A percentile compares a stretch with the other conserved stretches of the same genome.
Evolutionary conservation across 2,797 vertebrate species (phyloP).

Genomic region (Chloroceryle amazona): DNA sequence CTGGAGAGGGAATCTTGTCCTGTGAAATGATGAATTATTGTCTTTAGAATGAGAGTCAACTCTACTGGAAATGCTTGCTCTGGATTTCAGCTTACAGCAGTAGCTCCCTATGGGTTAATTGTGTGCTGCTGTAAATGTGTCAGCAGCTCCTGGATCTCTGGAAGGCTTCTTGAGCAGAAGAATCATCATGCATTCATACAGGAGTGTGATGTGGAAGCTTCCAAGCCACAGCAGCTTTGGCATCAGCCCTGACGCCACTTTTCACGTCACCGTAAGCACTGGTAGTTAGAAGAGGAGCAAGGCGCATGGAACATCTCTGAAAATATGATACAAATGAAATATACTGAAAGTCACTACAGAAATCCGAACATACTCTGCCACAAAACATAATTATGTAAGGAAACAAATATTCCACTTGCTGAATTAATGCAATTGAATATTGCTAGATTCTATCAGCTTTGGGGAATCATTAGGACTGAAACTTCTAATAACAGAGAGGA

Average conservation of each 20-base stretch:
- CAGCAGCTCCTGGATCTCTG: neutral
- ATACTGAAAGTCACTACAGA: neutral
- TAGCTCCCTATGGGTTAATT: neutral
- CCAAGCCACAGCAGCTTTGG: neutral
- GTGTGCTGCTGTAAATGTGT: neutral
- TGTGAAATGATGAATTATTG: neutral
- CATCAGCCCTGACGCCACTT: neutral
- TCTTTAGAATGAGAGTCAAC: neutral
- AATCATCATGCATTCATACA: neutral
- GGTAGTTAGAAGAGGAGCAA: neutral
- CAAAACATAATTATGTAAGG: neutral
- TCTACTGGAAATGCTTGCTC: neutral
- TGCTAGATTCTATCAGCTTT: neutral
- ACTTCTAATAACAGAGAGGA: neutral
- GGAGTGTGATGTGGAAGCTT: neutral
- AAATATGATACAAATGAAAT: neutral
- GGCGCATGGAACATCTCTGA: neutral
- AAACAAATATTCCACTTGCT: neutral
- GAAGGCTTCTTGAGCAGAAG: neutral
- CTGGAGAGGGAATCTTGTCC: neutral
- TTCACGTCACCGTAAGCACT: neutral
- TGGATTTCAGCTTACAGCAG: neutral
- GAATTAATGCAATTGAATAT: neutral
- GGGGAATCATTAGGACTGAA: neutral
- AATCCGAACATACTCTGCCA: neutral